Percentiles rank a stretch among this genome's conserved stretches.
Conservation (phyloP, 2,888 invertebrate genomes). For the Apoda limacodes region DNA sequence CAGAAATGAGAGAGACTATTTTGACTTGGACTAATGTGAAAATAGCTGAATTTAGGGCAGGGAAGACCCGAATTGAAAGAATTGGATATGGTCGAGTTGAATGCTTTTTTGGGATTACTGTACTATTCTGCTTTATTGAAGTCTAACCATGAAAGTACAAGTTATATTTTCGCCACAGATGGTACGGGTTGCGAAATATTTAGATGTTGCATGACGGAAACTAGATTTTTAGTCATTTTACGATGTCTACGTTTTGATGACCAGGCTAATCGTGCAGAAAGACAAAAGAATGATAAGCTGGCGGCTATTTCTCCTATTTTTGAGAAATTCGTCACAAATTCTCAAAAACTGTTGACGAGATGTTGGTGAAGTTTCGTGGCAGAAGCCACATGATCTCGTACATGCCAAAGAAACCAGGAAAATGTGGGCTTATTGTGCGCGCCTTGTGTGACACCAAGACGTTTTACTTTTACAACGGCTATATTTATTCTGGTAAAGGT, state of each 20-base stretch:
- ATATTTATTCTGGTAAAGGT: background rate
- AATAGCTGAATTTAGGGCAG: constrained; percentile 2
- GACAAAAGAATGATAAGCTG: constrained; percentile 15
- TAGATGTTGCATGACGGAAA: too few relatives aligned
- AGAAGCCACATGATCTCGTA: constrained; percentile 19
- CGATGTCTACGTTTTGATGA: constrained; percentile 19
- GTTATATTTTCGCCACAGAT: too few relatives aligned
- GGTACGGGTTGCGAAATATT: too few relatives aligned
- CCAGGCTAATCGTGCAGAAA: too few relatives aligned
- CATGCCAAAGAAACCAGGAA: constrained; percentile 22
- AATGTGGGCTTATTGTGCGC: constrained; percentile 20
- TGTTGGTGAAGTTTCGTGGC: constrained; percentile 21
- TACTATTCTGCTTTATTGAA: too few relatives aligned
- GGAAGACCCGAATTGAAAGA: too few relatives aligned
- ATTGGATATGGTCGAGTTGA: too few relatives aligned
- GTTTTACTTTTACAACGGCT: constrained; percentile 13
- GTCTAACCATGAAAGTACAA: too few relatives aligned
- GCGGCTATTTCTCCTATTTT: constrained; percentile 18
- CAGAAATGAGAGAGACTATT: constrained; percentile 4
- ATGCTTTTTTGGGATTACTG: too few relatives aligned
- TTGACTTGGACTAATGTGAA: constrained; percentile 5
- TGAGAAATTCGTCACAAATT: constrained; percentile 14
- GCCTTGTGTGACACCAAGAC: constrained; percentile 14
- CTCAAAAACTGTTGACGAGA: constrained; percentile 18
- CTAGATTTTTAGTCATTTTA: constrained; percentile 10